phyloP scores from a whole-genome alignment of 2,113 vertebrate genomes.

The Pampusana beccarii region DNA sequence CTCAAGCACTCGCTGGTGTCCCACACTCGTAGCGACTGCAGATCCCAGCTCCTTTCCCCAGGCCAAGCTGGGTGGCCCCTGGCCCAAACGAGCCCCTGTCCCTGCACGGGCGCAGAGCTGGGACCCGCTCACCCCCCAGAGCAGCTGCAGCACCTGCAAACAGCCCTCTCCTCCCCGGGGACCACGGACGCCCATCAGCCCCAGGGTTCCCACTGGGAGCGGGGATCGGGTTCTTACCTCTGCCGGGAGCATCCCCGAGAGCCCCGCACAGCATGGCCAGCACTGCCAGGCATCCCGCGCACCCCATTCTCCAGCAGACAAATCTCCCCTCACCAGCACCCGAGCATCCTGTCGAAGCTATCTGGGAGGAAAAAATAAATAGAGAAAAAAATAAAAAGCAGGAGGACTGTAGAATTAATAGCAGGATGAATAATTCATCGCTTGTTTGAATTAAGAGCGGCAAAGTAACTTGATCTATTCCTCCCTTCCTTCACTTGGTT shows the following conservation, averaged over 20 bases:
- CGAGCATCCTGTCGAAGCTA: background rate
- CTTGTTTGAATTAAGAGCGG: slow-evolving; percentile 69
- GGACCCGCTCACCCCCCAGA: rapidly evolving
- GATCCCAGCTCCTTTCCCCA: background rate
- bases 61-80: background rate
- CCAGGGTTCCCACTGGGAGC: background rate
- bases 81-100: too few relatives aligned
- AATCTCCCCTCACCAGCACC: background rate
- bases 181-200: background rate
- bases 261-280: slow-evolving; percentile 75
- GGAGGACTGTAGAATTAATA: slow-evolving; percentile 78
- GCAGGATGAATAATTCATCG: slow-evolving; percentile 71
- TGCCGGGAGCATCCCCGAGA: slow-evolving; percentile 74
- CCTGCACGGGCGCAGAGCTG: background rate
- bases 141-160: background rate
- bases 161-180: background rate
- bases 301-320: slow-evolving; percentile 63
- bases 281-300: slow-evolving; percentile 64
- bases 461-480: slow-evolving; percentile 82
- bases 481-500: slow-evolving; percentile 82
- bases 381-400: slow-evolving; percentile 72
- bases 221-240: slow-evolving; percentile 78
- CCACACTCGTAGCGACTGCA: rapidly evolving
- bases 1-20: rapidly evolving
- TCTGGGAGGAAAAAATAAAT: slow-evolving; percentile 29